Percentiles rank a stretch among this genome's conserved stretches.
Conservation (phyloP, 2,888 invertebrate species). For the Periphyllus acericola region DNA sequence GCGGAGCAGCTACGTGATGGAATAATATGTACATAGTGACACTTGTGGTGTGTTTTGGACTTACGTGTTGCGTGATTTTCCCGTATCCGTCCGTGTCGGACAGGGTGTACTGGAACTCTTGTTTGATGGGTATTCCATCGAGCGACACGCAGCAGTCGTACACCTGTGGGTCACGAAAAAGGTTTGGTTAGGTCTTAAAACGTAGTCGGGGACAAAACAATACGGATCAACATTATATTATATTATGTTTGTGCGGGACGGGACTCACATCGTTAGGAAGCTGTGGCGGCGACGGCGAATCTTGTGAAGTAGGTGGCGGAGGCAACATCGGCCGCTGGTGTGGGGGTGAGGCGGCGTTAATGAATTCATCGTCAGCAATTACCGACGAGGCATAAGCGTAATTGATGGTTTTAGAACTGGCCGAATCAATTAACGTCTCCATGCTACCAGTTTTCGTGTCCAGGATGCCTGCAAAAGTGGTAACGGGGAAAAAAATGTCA, state of each 20-base stretch:
- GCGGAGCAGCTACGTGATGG: no score
- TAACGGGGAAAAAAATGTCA: conserved; percentile 43
- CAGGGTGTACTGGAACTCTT: conserved; percentile 50
- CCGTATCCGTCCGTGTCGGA: conserved; percentile 40
- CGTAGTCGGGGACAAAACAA: background rate
- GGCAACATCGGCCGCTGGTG: conserved; percentile 49
- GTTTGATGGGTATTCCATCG: conserved; percentile 56
- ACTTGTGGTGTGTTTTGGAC: background rate
- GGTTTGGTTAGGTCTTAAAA: background rate
- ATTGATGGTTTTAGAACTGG: conserved; percentile 47
- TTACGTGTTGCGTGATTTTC: conserved; percentile 53
- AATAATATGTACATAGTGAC: no score
- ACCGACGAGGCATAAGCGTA: conserved; percentile 53
- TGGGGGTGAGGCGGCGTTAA: conserved; percentile 16
- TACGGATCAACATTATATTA: no score
- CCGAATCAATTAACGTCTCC: conserved; percentile 58
- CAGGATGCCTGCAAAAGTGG: conserved; percentile 55
- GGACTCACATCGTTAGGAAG: conserved; percentile 39
- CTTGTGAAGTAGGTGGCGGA: conserved; percentile 19
- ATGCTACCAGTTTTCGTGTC: conserved; percentile 54
- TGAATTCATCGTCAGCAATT: conserved; percentile 47
- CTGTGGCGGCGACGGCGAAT: background rate
- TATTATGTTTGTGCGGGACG: background rate
- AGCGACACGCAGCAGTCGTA: conserved; percentile 55
- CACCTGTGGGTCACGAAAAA: background rate